phyloP scores from a whole-genome alignment of 2,888 invertebrate species.

The Theodoxus fluviatilis region DNA sequence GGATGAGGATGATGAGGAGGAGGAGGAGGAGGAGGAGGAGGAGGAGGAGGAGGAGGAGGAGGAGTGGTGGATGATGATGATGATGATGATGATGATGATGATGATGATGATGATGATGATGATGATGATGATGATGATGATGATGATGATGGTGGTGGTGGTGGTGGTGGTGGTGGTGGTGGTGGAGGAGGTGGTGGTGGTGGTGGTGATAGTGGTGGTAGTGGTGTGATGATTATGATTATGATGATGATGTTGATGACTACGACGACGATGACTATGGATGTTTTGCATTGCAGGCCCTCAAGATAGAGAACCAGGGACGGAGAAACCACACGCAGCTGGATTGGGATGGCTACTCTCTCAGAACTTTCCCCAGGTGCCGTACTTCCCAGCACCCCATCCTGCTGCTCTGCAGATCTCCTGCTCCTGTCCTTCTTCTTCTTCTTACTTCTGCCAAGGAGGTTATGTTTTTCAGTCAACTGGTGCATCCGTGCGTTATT shows the following conservation, averaged over 20 bases:
- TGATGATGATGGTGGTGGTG: constrained; percentile 12
- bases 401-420: background rate
- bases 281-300: too few species aligned
- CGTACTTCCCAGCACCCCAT: background rate
- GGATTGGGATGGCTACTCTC: too few species aligned
- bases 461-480: too few species aligned
- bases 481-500: background rate
- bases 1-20: constrained; percentile 1
- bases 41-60: constrained; percentile 5
- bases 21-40: background rate
- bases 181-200: background rate
- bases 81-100: background rate
- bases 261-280: too few species aligned
- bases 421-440: background rate
- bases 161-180: background rate
- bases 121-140: background rate
- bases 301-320: too few species aligned
- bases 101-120: constrained; percentile 1
- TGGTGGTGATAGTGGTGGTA: too few species aligned
- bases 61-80: background rate
- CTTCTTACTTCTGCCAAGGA: background rate
- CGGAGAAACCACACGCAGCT: too few species aligned
- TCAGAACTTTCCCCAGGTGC: too few species aligned
- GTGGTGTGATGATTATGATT: too few species aligned
- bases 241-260: too few species aligned